Evolutionary conservation across 2,113 vertebrate genomes (phyloP).

Genomic region (Cavia aperea): DNA sequence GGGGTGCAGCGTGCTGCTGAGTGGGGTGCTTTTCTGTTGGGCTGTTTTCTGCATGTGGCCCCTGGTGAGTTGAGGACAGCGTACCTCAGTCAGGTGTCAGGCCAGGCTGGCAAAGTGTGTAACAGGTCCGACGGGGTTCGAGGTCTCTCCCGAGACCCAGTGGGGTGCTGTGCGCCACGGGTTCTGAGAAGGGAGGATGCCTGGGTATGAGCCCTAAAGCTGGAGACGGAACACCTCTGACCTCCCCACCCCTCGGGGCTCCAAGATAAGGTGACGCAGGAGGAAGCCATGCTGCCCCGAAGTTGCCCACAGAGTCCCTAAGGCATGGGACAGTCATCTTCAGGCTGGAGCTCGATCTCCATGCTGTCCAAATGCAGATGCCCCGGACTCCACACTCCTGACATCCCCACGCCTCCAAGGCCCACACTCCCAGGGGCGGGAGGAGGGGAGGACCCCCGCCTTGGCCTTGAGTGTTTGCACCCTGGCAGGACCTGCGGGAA

Average conservation of each 20-base stretch:
- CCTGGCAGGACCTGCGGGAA: fast-evolving
- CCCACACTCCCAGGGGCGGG: not conserved
- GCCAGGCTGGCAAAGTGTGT: fast-evolving
- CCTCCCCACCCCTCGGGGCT: not conserved
- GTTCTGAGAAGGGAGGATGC: fast-evolving
- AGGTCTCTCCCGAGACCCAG: not conserved
- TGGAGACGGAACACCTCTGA: not conserved
- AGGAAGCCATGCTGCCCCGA: too few relatives aligned
- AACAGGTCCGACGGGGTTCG: fast-evolving
- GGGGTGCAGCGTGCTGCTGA: not conserved
- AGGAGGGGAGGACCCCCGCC: not conserved
- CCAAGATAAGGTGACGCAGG: too few relatives aligned
- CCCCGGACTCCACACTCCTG: not conserved
- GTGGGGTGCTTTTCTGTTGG: not conserved
- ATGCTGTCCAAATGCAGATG: too few relatives aligned
- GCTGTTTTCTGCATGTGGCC: not conserved
- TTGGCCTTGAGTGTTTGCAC: not conserved
- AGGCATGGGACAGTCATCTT: too few relatives aligned
- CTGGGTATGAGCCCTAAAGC: not conserved
- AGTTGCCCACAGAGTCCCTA: too few relatives aligned
- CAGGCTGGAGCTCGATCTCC: too few relatives aligned
- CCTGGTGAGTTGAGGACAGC: too few relatives aligned
- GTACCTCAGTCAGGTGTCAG: fast-evolving
- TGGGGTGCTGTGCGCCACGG: not conserved
- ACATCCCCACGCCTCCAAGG: too few relatives aligned